These are phyloP conservation scores for Chaetodon trifascialis DNA, from an alignment of 2,113 vertebrate genomes.

Conservation along the genomic window DNA sequence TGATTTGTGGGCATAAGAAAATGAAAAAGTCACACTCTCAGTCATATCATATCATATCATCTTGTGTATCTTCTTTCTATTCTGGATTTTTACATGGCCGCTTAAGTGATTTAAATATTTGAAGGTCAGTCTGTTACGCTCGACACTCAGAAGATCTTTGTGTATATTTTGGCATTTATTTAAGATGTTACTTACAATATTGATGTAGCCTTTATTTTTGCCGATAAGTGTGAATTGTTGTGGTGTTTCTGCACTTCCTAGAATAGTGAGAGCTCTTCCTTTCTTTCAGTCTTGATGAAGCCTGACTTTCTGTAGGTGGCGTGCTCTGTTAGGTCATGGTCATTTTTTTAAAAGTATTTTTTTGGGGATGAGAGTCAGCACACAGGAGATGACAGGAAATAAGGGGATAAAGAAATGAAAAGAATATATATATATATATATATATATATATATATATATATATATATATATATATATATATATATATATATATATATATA, in stretches of 20 bases:
- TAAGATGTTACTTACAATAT: not conserved
- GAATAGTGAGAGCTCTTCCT: not conserved
- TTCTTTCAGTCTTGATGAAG: not conserved
- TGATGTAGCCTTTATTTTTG: not conserved
- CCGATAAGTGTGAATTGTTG: not conserved
- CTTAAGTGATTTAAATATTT: conserved; percentile 10
- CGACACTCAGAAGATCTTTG: not conserved
- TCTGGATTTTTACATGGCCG: conserved; percentile 6
- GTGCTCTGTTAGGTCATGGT: not conserved
- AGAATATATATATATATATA: no score
- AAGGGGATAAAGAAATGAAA: no score
- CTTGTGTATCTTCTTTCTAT: conserved; percentile 30
- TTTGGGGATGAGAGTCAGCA: not conserved
- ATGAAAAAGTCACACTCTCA: conserved; percentile 28
- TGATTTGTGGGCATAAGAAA: conserved; percentile 48
- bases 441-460: no score
- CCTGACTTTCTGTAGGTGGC: not conserved
- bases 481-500: no score
- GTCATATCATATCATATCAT: conserved; percentile 14
- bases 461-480: no score
- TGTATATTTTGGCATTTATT: not conserved
- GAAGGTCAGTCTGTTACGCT: conserved; percentile 8
- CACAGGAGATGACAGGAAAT: no score
- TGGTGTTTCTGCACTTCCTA: not conserved
- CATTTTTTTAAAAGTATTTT: not conserved